These are phyloP conservation scores for Coptodon bakossiorum DNA, from an alignment of 2,113 vertebrate species.

Conservation along the genomic window DNA sequence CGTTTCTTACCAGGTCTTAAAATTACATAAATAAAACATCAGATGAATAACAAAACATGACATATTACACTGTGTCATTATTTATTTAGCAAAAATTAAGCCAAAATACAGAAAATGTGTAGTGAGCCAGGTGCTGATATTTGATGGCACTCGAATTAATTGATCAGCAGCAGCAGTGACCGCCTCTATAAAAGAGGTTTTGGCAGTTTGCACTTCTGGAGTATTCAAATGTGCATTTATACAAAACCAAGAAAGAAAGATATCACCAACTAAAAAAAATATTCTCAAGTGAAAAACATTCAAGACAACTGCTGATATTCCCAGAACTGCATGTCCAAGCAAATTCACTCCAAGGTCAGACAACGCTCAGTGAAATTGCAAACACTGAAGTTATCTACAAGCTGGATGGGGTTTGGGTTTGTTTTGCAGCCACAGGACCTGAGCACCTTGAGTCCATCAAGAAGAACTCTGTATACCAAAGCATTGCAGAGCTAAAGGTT, in stretches of 20 bases:
- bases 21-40: background rate
- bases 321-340: background rate
- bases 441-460: background rate
- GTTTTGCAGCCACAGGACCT: background rate
- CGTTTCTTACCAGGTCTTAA: background rate
- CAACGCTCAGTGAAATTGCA: background rate
- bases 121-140: background rate
- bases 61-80: background rate
- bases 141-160: background rate
- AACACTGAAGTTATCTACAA: background rate
- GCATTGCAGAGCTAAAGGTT: background rate
- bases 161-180: background rate
- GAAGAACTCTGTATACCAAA: background rate
- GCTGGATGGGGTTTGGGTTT: background rate
- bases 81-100: background rate
- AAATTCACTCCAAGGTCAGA: background rate
- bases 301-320: background rate
- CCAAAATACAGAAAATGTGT: background rate
- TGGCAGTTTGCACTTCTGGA: background rate
- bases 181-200: background rate
- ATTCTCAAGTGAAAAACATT: background rate
- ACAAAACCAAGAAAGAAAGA: background rate
- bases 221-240: background rate
- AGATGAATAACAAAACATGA: background rate
- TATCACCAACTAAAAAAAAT: background rate